Evolutionary conservation across 2,888 invertebrate species (phyloP).

Genomic region (Dusona sp.): DNA sequence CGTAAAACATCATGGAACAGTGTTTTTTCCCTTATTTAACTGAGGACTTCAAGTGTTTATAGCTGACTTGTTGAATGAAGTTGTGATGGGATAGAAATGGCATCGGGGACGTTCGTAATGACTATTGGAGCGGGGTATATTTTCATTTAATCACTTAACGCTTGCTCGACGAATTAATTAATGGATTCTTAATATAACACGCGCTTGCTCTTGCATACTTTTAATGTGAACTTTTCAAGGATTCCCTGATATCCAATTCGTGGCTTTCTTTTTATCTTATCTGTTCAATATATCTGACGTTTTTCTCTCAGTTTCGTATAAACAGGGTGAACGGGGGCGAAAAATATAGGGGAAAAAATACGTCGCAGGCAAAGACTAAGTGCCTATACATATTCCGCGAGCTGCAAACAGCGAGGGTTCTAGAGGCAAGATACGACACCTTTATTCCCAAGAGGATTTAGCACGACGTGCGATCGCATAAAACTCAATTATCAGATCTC

Average conservation of each 20-base stretch:
- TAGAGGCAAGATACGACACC: slow-evolving; percentile 64
- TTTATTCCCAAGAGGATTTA: slow-evolving; percentile 78
- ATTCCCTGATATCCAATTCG: background rate
- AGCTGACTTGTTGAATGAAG: background rate
- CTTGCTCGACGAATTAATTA: slow-evolving; percentile 25
- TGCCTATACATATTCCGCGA: slow-evolving; percentile 21
- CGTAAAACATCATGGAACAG: background rate
- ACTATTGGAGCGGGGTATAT: background rate
- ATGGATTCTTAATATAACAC: background rate
- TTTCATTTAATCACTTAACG: background rate
- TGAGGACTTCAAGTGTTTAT: background rate
- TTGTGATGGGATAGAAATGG: background rate
- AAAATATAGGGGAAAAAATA: slow-evolving; percentile 20
- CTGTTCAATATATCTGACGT: background rate
- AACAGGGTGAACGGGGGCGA: background rate
- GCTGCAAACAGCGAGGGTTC: slow-evolving; percentile 33
- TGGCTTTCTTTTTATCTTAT: background rate
- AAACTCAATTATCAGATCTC: slow-evolving; percentile 80
- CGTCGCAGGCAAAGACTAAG: slow-evolving; percentile 66
- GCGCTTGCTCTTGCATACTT: background rate
- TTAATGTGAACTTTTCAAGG: slow-evolving; percentile 14
- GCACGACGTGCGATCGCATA: slow-evolving; percentile 80
- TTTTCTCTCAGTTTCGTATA: slow-evolving; percentile 14
- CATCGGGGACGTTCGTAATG: background rate
- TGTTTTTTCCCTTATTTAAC: slow-evolving; percentile 5